These are phyloP conservation scores for Sebastes cheni DNA, from an alignment of 2,797 vertebrate species.

Conservation along the genomic window DNA sequence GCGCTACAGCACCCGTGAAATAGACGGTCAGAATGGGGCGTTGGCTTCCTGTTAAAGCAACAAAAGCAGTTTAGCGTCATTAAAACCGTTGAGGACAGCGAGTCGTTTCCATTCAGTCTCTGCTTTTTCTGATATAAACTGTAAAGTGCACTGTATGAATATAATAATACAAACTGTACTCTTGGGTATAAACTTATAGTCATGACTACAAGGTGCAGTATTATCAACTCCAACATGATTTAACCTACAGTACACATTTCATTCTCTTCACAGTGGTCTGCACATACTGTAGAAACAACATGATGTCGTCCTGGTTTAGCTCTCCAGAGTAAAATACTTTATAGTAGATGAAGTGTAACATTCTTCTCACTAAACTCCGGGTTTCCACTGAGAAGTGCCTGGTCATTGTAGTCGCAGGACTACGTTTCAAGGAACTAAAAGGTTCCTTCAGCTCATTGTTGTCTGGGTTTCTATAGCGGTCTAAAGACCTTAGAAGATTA, in stretches of 20 bases:
- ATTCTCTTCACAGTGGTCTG: not conserved
- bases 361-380: not conserved
- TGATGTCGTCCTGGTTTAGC: not conserved
- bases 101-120: not conserved
- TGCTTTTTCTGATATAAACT: not conserved
- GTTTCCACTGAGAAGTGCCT: not conserved
- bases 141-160: not conserved
- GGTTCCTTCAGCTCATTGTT: too few species aligned
- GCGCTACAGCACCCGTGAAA: slow-evolving; percentile 73
- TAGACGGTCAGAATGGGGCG: slow-evolving; percentile 45
- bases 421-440: too few species aligned
- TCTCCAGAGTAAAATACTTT: not conserved
- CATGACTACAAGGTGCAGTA: not conserved
- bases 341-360: not conserved
- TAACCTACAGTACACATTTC: not conserved
- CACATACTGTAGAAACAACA: not conserved
- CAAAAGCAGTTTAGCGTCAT: slow-evolving; percentile 56
- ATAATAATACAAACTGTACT: not conserved
- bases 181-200: not conserved
- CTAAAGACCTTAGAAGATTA: too few species aligned
- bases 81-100: not conserved
- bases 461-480: too few species aligned
- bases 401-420: too few species aligned
- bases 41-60: slow-evolving; percentile 75
- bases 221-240: not conserved